Percentiles rank a stretch among this genome's conserved stretches.
Evolutionary conservation across 1,140 invertebrate species (phyloP).

Genomic region (Caenorhabditis remanei): DNA sequence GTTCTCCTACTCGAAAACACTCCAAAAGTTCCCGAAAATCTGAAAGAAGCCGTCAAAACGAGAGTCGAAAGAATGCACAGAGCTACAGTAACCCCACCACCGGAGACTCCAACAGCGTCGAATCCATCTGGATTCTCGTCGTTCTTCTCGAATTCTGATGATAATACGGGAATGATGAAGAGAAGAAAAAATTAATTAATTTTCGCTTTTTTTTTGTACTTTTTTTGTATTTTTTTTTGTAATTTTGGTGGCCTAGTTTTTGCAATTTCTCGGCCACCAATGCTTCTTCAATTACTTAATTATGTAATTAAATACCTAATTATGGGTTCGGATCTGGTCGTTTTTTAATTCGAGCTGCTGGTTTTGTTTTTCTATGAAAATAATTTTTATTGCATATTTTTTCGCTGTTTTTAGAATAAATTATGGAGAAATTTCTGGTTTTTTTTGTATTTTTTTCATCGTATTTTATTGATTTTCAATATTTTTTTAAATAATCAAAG

Average conservation of each 20-base stretch:
- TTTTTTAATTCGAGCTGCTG: neutral
- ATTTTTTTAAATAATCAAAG: too few relatives aligned
- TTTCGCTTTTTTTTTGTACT: neutral
- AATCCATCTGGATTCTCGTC: slow-evolving; percentile 14
- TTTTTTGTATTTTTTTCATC: neutral
- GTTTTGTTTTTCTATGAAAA: neutral
- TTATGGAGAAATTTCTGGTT: neutral
- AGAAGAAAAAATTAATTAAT: slow-evolving; percentile 24
- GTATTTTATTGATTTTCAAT: too few relatives aligned
- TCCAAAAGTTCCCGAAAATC: neutral
- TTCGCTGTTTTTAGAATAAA: neutral
- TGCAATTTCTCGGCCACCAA: too few relatives aligned
- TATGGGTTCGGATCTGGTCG: slow-evolving; percentile 28
- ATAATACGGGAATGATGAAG: slow-evolving; percentile 34
- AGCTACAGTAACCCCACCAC: slow-evolving; percentile 27
- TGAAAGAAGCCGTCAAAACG: neutral
- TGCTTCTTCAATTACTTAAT: too few relatives aligned
- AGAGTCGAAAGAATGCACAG: slow-evolving; percentile 9
- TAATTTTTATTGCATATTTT: slow-evolving; percentile 48
- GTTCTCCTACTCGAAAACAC: slow-evolving; percentile 1
- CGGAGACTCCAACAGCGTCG: neutral
- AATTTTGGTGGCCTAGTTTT: too few relatives aligned
- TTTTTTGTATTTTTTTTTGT: neutral
- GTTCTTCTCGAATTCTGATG: slow-evolving; percentile 2
- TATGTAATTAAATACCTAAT: too few relatives aligned